A percentile compares a stretch with the other conserved stretches of the same genome.
Conservation (phyloP, 2,113 vertebrate genomes). For the Erythrocercus mccallii region DNA sequence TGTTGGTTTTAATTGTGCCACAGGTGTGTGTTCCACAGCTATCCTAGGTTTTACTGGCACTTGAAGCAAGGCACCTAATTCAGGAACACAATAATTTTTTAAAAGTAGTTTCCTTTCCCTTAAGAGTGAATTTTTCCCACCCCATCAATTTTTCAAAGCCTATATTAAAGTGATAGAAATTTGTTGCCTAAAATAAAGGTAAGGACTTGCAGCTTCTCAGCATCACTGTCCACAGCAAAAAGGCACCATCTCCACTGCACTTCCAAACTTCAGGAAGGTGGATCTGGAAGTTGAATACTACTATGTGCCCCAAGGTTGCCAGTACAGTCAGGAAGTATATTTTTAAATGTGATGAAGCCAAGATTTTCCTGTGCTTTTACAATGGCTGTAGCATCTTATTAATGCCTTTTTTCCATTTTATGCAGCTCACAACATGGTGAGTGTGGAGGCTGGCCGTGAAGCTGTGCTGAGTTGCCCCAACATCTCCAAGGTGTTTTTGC, state of each 20-base stretch:
- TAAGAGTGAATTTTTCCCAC: not conserved
- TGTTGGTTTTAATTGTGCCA: not conserved
- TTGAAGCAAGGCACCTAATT: not conserved
- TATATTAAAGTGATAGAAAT: not conserved
- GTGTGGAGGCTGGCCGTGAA: not conserved
- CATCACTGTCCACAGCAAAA: not conserved
- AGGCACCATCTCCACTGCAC: not conserved
- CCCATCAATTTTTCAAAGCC: not conserved
- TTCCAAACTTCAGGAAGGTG: not conserved
- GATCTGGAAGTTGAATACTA: not conserved
- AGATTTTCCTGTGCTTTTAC: not conserved
- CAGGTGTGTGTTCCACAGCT: not conserved
- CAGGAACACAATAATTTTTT: not conserved
- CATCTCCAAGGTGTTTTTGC: fast-evolving
- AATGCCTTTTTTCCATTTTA: not conserved
- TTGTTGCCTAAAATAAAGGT: not conserved
- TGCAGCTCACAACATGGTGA: not conserved
- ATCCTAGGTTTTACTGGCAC: not conserved
- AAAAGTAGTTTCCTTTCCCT: not conserved
- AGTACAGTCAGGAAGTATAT: not conserved
- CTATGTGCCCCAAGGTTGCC: not conserved
- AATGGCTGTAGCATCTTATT: not conserved
- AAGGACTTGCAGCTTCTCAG: not conserved
- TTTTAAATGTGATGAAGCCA: not conserved
- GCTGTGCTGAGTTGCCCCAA: constrained; percentile 21